Evolutionary conservation across 1,140 invertebrate genomes (phyloP).

Genomic region (Teleopsis dalmanni): DNA sequence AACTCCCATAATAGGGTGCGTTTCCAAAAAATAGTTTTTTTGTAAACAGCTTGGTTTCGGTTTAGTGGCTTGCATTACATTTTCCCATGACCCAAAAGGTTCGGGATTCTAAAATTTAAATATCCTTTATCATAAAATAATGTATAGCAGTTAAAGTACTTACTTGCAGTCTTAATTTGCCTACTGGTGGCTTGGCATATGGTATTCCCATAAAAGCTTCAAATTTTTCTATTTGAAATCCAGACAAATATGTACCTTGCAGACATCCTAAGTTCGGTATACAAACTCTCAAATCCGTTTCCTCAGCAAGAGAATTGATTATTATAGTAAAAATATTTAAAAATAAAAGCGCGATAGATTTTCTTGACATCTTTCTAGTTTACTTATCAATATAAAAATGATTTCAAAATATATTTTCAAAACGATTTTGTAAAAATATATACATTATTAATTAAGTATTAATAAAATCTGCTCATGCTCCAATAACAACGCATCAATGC

Average conservation of each 20-base stretch:
- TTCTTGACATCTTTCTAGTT: no score
- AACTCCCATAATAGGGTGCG: slow-evolving; percentile 17
- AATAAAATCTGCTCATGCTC: no score
- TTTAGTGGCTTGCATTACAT: slow-evolving; percentile 17
- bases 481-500: no score
- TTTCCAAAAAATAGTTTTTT: slow-evolving; percentile 17
- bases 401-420: no score
- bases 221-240: slow-evolving; percentile 15
- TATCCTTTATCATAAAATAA: neutral
- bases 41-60: slow-evolving; percentile 24
- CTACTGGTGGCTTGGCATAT: slow-evolving; percentile 32
- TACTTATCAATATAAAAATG: no score
- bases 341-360: no score
- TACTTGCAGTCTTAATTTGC: slow-evolving; percentile 25
- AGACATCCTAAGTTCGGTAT: slow-evolving; percentile 27
- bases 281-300: slow-evolving; percentile 22
- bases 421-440: no score
- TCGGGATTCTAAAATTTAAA: slow-evolving; percentile 24
- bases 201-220: slow-evolving; percentile 40
- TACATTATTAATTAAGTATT: no score
- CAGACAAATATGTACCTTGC: slow-evolving; percentile 20
- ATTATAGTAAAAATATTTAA: no score
- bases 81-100: slow-evolving; percentile 18
- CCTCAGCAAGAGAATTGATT: no score
- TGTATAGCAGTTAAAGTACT: neutral